Evolutionary conservation across 2,113 vertebrate species (phyloP), one percentile per base, ranked within the genome.

Genomic region (Cyanoliseus patagonus): DNA sequence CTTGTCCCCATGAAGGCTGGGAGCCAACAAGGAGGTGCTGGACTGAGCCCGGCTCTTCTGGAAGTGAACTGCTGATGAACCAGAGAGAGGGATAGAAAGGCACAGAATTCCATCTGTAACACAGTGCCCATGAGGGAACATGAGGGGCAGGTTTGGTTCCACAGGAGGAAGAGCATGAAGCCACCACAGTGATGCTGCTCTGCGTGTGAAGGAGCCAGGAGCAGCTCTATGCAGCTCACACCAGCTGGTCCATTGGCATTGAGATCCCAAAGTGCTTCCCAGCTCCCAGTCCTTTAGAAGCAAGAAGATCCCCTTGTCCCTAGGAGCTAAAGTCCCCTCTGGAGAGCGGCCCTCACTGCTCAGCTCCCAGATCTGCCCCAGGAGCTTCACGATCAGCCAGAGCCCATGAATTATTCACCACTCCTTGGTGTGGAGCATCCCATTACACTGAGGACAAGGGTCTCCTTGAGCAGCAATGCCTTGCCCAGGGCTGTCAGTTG

Each of bases 401-500:
- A 89, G 30, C 13, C 64, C 66, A 24, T 69, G 67, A 91, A 92
- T 91, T 79, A 91, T 88, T 92, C 53, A 62, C 31, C 0, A 4
- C 55, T 61, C 77, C 52, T 90, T 18, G 16, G 52, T 4, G 46
- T 3, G 4, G n/a, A 78, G 85, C 88, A 92, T 93, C 83, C 83
- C 3, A 0, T 95, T 93, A 66, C 30, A 1, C 49, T 2, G 5
- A 41, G 82, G 72, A 84, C 55, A 83, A 88, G 88, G 92, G 51
- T 90, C 96, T 95, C 85, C 90, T 92, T 86, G 82, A 94, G 88
- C 83, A 77, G 57, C 88, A 67, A 35, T 70, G 72, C 59, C 42
- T 23, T 27, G 37, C 46, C 46, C 64, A 12, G 55, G 33, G 51
- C 74, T 70, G 33, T 51, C 1, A 0, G 80, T 70, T 13, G 41